phyloP scores from a whole-genome alignment of 2,888 invertebrate genomes.

The Micropterix aruncella region DNA sequence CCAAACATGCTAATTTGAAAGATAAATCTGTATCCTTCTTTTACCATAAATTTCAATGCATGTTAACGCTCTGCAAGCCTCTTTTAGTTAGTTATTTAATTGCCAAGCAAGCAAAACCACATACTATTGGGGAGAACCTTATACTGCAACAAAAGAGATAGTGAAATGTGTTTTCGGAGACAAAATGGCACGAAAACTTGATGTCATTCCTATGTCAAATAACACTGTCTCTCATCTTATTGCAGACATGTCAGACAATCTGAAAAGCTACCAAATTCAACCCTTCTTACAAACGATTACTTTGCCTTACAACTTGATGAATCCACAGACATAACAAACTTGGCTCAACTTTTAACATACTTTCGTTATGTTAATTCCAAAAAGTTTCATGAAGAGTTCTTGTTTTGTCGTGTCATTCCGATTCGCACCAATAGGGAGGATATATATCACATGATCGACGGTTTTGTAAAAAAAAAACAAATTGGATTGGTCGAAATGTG shows the following conservation, averaged over 20 bases:
- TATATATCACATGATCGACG: background rate
- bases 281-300: constrained; percentile 3
- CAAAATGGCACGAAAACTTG: constrained; percentile 4
- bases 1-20: constrained; percentile 1
- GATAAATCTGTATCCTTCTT: constrained; percentile 4
- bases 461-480: background rate
- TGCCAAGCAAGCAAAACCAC: background rate
- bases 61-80: constrained; percentile 4
- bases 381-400: background rate
- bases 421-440: background rate
- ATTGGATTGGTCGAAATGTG: background rate
- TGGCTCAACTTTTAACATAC: constrained; percentile 5
- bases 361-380: background rate
- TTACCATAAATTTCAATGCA: constrained; percentile 3
- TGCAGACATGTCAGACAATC: constrained; percentile 5
- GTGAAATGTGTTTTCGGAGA: constrained; percentile 4
- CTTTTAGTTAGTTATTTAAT: constrained; percentile 1
- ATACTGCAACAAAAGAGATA: too few species aligned
- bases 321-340: constrained; percentile 2
- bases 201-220: constrained; percentile 4
- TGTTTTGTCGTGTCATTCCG: background rate
- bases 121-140: constrained; percentile 2
- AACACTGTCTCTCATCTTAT: constrained; percentile 3
- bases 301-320: constrained; percentile 6
- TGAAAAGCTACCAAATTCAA: constrained; percentile 4